Base-by-base conservation (phyloP, 2,797 vertebrate species). In the Molothrus aeneus region DNA sequence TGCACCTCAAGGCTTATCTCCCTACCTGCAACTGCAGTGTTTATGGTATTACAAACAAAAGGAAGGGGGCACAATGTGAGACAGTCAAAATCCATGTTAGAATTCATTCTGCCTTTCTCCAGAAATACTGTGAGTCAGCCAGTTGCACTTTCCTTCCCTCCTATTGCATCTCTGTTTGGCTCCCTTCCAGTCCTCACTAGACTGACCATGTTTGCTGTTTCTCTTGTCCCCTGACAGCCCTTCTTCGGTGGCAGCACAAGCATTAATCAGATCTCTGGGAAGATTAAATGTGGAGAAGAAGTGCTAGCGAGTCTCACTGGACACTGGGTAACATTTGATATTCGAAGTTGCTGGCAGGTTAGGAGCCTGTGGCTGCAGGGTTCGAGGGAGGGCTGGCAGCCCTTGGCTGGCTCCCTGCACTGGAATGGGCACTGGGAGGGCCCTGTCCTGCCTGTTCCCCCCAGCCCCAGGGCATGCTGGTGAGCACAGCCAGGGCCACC, bases 261-360 rank as follows among this genome's bases (percentile, higher is more conserved):
- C 83, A 98, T 99, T 95, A 99, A 99, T 97, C 99, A 99, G 96
- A 98, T 99, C 97, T 98, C 97, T 7, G 99, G 99, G 89, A 99
- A 98, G 98, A 99, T 99, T 91, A 97, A 72, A 10, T 96, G 98
- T 0, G 99, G 98, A 89, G 98, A 99, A 63, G 99, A 99, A 48
- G 96, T 99, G 22, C 87, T 99, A 95, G 98, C 99, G 7, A 98
- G 95, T 9, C 97, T 99, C 50, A 98, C 97, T 1, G 99, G 99
- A 94, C 99, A 99, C 97, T 99, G 99, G 99, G 99, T 99, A 96
- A 97, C 82, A 15, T 38, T 50, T 14, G 3, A 32, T 53, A 70
- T 65, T 75, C 2, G 0, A 64, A 40, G 71, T 32, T 90, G 51
- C 64, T 92, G 83, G 21, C 68, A n/a, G 70, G 64, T 66, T 22